Evolutionary conservation across 2,888 invertebrate genomes (phyloP).

Genomic region (Vannuccia rotundouncinata): DNA sequence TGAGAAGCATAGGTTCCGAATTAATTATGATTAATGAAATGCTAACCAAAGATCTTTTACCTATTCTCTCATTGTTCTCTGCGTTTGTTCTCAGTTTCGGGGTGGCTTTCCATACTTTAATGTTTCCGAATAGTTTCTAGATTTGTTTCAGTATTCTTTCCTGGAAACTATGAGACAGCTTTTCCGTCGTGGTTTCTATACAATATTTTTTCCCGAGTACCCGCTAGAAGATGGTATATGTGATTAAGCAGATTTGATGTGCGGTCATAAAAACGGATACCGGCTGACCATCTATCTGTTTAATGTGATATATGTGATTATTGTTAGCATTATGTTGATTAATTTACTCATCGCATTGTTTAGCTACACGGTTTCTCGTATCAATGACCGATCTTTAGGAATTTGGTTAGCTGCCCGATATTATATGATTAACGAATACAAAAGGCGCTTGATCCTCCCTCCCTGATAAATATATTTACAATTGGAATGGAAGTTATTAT

Average conservation of each 20-base stretch:
- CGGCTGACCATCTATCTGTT: neutral
- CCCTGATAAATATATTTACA: neutral
- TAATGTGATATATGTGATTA: conserved; percentile 28
- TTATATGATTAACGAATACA: conserved; percentile 33
- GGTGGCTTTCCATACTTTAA: conserved; percentile 33
- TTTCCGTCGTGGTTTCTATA: neutral
- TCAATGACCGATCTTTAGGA: conserved; percentile 32
- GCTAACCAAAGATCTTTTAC: conserved; percentile 37
- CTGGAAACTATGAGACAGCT: neutral
- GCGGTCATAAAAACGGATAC: neutral
- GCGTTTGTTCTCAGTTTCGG: conserved; percentile 39
- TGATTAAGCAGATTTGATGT: neutral
- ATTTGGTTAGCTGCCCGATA: conserved; percentile 38
- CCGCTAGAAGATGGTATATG: neutral
- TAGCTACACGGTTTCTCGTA: conserved; percentile 37
- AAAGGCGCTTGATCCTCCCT: conserved; percentile 34
- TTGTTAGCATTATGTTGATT: conserved; percentile 36
- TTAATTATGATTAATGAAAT: conserved; percentile 40
- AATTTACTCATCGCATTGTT: conserved; percentile 38
- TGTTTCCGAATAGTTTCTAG: conserved; percentile 33
- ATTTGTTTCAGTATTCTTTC: neutral
- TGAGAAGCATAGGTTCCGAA: conserved; percentile 36
- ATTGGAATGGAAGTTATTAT: too few species aligned
- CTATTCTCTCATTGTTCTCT: conserved; percentile 34
- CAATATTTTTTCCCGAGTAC: conserved; percentile 14